Conservation (phyloP, 1,140 invertebrate species). For the Chionoecetes opilio region DNA sequence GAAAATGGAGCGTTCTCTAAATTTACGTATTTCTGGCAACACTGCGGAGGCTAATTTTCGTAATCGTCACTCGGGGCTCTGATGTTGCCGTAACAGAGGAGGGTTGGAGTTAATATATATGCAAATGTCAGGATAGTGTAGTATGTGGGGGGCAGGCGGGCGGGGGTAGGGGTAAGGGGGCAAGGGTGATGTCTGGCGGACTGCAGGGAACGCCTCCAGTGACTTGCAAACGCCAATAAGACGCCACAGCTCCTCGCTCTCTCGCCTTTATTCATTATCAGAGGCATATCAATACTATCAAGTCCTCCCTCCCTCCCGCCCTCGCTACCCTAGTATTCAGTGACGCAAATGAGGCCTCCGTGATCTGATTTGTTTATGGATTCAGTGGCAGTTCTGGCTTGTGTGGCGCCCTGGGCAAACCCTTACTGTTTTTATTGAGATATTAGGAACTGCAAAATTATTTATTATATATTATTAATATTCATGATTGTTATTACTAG, state of each 20-base stretch:
- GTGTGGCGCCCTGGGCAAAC: too few relatives aligned
- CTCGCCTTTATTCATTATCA: neutral
- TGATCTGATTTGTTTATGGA: neutral
- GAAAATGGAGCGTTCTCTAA: neutral
- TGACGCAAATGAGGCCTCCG: neutral
- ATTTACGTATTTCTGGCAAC: neutral
- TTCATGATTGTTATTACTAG: too few relatives aligned
- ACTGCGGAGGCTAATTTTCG: neutral
- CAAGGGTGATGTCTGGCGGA: neutral
- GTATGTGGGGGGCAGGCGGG: neutral
- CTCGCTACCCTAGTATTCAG: neutral
- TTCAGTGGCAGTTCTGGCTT: too few relatives aligned
- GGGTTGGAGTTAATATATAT: constrained; percentile 30
- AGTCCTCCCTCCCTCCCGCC: neutral
- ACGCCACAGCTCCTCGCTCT: constrained; percentile 22
- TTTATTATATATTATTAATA: too few relatives aligned
- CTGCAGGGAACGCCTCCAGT: constrained; percentile 11
- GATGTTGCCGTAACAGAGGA: constrained; percentile 27
- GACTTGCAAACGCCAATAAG: constrained; percentile 6
- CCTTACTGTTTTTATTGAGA: too few relatives aligned
- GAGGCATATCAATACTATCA: neutral
- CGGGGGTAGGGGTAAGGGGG: neutral
- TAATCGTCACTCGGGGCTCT: constrained; percentile 25
- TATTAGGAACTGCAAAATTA: too few relatives aligned
- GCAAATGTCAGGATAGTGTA: constrained; percentile 28